These are phyloP conservation scores for Drosophila koepferae DNA, from an alignment of 2,888 invertebrate genomes.

Conservation along the genomic window DNA sequence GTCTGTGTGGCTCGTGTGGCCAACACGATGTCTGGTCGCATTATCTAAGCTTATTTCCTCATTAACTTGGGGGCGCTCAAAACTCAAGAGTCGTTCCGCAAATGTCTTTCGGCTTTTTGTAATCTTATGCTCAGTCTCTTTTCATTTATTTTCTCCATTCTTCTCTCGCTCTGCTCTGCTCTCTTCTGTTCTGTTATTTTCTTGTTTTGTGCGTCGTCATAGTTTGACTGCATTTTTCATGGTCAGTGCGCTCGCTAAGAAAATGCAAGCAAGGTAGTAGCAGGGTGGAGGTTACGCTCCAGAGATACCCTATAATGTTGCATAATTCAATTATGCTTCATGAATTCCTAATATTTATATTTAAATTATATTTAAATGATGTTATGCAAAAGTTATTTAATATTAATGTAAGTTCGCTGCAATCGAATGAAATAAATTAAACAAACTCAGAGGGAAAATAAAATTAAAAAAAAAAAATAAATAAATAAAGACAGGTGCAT, in stretches of 20 bases:
- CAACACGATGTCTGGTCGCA: conserved; percentile 63
- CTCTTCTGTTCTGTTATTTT: conserved; percentile 9
- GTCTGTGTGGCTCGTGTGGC: conserved; percentile 30
- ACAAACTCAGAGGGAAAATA: neutral
- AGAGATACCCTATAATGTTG: conserved; percentile 11
- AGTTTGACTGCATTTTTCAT: conserved; percentile 68
- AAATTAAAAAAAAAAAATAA: too few relatives aligned
- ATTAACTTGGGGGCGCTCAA: conserved; percentile 57
- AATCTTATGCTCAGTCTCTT: conserved; percentile 57
- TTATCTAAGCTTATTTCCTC: conserved; percentile 80
- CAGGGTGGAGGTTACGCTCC: neutral
- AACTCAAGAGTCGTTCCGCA: conserved; percentile 50
- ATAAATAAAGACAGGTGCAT: too few relatives aligned
- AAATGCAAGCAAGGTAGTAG: conserved; percentile 11
- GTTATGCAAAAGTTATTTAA: too few relatives aligned
- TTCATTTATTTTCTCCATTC: neutral
- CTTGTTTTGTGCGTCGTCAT: conserved; percentile 41
- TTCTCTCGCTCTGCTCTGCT: neutral
- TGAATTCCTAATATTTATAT: too few relatives aligned
- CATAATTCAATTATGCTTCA: too few relatives aligned
- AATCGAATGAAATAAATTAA: neutral
- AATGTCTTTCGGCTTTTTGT: conserved; percentile 66
- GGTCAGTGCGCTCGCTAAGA: conserved; percentile 56
- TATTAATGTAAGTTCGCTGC: neutral
- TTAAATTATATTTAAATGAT: too few relatives aligned